Percentiles rank a stretch among this genome's conserved stretches.
These are phyloP conservation scores for Neosalanx taihuensis DNA, from an alignment of 2,797 vertebrate species.

Conservation along the genomic window DNA sequence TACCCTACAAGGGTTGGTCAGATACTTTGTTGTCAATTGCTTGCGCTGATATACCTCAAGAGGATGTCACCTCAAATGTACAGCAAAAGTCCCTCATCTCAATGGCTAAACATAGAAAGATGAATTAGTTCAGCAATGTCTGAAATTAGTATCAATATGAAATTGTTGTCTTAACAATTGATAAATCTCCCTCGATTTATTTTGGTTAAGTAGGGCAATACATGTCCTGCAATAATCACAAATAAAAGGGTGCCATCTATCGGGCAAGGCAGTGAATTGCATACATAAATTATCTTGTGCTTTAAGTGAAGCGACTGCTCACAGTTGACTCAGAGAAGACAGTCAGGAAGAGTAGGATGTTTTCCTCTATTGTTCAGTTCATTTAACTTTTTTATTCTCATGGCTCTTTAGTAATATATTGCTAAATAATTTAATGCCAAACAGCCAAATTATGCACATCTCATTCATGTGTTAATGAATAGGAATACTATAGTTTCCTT, in stretches of 20 bases:
- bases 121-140: constrained; percentile 21
- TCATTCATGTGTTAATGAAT: background rate
- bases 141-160: constrained; percentile 30
- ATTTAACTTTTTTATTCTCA: constrained; percentile 5
- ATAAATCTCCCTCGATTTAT: constrained; percentile 23
- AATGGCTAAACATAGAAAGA: constrained; percentile 8
- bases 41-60: constrained; percentile 13
- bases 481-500: constrained; percentile 23
- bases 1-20: background rate
- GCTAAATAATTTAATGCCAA: background rate
- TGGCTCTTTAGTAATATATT: constrained; percentile 25
- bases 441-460: constrained; percentile 8
- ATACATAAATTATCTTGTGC: constrained; percentile 57
- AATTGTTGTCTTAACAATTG: constrained; percentile 20
- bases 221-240: constrained; percentile 13
- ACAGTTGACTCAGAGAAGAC: constrained; percentile 13
- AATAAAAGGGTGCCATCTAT: constrained; percentile 58
- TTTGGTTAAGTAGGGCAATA: constrained; percentile 22
- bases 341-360: constrained; percentile 20
- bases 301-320: constrained; percentile 38
- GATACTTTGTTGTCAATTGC: background rate
- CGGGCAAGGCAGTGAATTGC: constrained; percentile 66
- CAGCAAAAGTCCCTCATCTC: constrained; percentile 30
- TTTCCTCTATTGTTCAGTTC: background rate
- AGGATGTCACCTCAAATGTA: constrained; percentile 38